Evolutionary conservation across 2,888 invertebrate species (phyloP).

Genomic region (Eilema griseolum): DNA sequence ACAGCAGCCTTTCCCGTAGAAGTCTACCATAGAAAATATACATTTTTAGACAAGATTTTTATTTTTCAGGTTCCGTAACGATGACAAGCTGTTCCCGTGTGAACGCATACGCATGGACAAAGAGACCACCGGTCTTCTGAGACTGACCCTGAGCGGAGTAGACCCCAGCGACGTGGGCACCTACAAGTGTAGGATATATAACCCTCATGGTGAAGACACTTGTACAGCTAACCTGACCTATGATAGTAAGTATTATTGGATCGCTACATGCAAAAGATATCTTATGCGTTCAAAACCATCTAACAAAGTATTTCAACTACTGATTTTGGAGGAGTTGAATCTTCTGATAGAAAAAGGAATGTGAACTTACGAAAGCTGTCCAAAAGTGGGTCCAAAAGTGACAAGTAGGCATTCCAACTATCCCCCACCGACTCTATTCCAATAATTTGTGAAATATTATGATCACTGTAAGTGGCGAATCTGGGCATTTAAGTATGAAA

Average conservation of each 20-base stretch:
- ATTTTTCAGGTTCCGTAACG: slow-evolving; percentile 89
- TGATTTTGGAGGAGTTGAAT: too few species aligned
- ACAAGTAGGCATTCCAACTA: too few species aligned
- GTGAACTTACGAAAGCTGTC: too few species aligned
- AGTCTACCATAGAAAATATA: not conserved
- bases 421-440: too few species aligned
- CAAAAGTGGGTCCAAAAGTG: too few species aligned
- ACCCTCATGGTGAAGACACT: slow-evolving; percentile 93
- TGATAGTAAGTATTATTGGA: slow-evolving; percentile 88
- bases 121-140: slow-evolving; percentile 93
- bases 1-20: too few species aligned
- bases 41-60: not conserved
- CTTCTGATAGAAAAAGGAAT: too few species aligned
- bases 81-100: slow-evolving; percentile 92
- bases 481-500: too few species aligned
- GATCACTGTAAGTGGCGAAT: too few species aligned
- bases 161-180: slow-evolving; percentile 94
- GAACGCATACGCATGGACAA: slow-evolving; percentile 94
- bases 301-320: not conserved
- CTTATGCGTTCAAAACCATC: not conserved
- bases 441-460: too few species aligned
- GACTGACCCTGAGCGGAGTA: slow-evolving; percentile 93
- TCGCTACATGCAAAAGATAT: not conserved
- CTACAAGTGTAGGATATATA: slow-evolving; percentile 94
- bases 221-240: slow-evolving; percentile 93